phyloP scores from a whole-genome alignment of 2,888 invertebrate genomes.

The Stenotaenia linearis region DNA sequence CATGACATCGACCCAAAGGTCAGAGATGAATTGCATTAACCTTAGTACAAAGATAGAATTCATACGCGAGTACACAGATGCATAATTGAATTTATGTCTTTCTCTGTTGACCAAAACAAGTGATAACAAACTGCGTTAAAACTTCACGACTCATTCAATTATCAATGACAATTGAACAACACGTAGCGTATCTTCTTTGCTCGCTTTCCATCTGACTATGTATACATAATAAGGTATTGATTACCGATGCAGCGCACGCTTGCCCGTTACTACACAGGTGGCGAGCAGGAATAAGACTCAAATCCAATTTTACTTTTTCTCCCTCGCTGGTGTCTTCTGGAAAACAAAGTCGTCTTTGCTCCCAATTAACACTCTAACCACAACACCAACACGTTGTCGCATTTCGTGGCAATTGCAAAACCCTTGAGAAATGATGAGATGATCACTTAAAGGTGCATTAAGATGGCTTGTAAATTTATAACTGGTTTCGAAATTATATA shows the following conservation, averaged over 20 bases:
- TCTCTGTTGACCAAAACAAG: background rate
- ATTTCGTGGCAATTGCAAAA: background rate
- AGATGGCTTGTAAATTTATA: no score
- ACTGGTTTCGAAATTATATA: no score
- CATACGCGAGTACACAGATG: background rate
- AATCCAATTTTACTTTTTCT: background rate
- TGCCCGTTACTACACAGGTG: background rate
- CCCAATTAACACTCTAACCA: background rate
- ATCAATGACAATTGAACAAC: background rate
- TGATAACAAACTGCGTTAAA: background rate
- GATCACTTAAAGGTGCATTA: background rate
- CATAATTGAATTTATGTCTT: background rate
- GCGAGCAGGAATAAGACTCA: background rate
- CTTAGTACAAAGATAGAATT: background rate
- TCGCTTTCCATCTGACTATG: no score
- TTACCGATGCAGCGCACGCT: background rate
- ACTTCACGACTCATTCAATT: background rate
- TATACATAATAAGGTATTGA: background rate
- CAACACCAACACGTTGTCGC: background rate
- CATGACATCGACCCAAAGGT: background rate
- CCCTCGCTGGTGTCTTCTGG: background rate
- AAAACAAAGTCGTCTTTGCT: background rate
- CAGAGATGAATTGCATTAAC: background rate
- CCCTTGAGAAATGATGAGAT: background rate
- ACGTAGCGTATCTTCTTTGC: background rate